These are phyloP conservation scores for Buceros bicornis DNA, from an alignment of 2,797 vertebrate species.

Conservation along the genomic window DNA sequence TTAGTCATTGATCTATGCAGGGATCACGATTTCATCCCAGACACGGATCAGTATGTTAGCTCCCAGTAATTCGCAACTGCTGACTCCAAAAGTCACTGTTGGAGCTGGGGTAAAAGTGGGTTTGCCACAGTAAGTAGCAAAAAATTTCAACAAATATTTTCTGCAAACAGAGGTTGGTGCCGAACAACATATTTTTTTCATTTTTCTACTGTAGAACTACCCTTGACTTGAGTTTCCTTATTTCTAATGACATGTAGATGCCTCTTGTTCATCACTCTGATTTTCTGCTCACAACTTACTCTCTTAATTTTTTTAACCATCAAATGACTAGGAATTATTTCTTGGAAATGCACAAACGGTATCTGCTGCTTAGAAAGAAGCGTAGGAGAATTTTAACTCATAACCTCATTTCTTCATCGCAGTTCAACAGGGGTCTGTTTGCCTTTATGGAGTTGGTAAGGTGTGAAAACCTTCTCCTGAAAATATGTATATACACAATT, in stretches of 20 bases:
- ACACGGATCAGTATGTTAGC: fast-evolving
- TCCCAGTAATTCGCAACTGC: not conserved
- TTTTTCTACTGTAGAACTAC: not conserved
- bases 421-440: slow-evolving; percentile 17
- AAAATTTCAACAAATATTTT: not conserved
- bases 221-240: not conserved
- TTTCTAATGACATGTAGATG: not conserved
- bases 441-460: not conserved
- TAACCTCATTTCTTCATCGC: slow-evolving; percentile 20
- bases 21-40: not conserved
- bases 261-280: not conserved
- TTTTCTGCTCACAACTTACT: not conserved
- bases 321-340: not conserved
- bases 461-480: not conserved
- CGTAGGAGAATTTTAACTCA: not conserved
- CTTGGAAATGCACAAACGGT: not conserved
- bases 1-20: not conserved
- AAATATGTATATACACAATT: not conserved
- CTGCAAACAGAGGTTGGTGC: not conserved
- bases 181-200: not conserved
- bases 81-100: not conserved
- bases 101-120: not conserved
- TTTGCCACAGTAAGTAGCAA: not conserved
- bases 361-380: not conserved
- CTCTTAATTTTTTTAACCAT: not conserved